Conservation (phyloP, 1,140 invertebrate species). For the Sweltsa coloradensis region DNA sequence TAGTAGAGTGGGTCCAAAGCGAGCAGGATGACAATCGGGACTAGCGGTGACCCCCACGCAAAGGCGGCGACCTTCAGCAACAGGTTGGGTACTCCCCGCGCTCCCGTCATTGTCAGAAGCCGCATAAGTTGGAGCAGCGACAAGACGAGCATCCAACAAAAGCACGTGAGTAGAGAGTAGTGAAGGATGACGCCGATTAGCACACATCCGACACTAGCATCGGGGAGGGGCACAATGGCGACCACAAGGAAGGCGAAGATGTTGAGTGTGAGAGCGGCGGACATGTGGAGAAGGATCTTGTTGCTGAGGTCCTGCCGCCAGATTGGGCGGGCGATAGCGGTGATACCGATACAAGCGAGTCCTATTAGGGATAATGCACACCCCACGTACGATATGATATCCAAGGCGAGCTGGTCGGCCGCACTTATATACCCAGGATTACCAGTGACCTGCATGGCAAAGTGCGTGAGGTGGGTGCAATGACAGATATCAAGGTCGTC, state of each 20-base stretch:
- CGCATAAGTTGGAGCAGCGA: slow-evolving; percentile 46
- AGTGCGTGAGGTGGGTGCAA: slow-evolving; percentile 45
- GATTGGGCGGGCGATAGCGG: slow-evolving; percentile 38
- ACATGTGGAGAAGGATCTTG: slow-evolving; percentile 45
- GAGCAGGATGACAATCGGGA: slow-evolving; percentile 36
- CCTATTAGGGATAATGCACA: slow-evolving; percentile 41
- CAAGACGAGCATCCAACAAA: slow-evolving; percentile 52
- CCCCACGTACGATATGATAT: slow-evolving; percentile 43
- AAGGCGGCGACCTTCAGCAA: slow-evolving; percentile 32
- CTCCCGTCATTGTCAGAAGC: slow-evolving; percentile 42
- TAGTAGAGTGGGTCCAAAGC: slow-evolving; percentile 35
- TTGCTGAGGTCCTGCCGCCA: slow-evolving; percentile 47
- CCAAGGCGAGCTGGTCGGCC: slow-evolving; percentile 33
- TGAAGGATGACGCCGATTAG: slow-evolving; percentile 39
- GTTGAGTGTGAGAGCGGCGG: slow-evolving; percentile 40
- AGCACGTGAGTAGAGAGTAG: slow-evolving; percentile 45
- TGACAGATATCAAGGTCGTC: slow-evolving; percentile 33
- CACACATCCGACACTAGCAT: slow-evolving; percentile 26
- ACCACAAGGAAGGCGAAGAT: slow-evolving; percentile 40
- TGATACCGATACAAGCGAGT: slow-evolving; percentile 40
- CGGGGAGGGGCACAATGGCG: slow-evolving; percentile 32
- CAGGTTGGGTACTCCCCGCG: slow-evolving; percentile 31
- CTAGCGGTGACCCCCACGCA: slow-evolving; percentile 37
- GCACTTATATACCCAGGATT: slow-evolving; percentile 24
- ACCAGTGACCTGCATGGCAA: slow-evolving; percentile 38